These are phyloP conservation scores for Icerya purchasi DNA, from an alignment of 2,888 invertebrate genomes.

Conservation along the genomic window DNA sequence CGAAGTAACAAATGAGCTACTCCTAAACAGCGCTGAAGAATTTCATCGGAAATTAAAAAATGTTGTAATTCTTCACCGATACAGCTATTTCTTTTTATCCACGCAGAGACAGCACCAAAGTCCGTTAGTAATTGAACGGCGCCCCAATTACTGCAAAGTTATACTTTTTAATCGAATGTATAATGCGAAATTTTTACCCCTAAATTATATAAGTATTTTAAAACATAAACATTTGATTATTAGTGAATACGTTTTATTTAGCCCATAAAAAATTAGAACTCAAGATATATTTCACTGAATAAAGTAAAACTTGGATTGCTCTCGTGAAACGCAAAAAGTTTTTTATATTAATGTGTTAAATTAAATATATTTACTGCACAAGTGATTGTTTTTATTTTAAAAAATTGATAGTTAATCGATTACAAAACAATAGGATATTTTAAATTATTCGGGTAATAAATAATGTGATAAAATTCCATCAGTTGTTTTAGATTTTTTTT, in stretches of 20 bases:
- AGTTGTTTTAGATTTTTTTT: no score
- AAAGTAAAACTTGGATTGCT: no score
- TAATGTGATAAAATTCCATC: no score
- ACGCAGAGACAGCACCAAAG: conserved; percentile 53
- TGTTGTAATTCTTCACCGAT: conserved; percentile 23
- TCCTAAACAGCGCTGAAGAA: conserved; percentile 57
- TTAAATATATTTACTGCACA: not conserved
- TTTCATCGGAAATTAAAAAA: conserved; percentile 25
- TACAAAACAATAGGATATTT: not conserved
- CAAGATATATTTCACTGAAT: no score
- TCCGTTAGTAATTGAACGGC: conserved; percentile 59
- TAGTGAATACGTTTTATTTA: not conserved
- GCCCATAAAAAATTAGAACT: no score
- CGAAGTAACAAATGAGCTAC: conserved; percentile 57
- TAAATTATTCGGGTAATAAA: no score
- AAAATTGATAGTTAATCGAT: not conserved
- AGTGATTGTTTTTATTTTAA: not conserved
- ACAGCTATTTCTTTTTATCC: conserved; percentile 35
- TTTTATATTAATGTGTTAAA: not conserved
- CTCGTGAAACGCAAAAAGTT: no score
- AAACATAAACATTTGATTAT: no score
- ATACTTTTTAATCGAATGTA: not conserved
- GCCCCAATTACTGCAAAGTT: conserved; percentile 37
- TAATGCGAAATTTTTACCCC: not conserved
- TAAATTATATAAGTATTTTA: no score